Evolutionary conservation across 2,888 invertebrate species (phyloP).

Genomic region (Acrobasis consociella): DNA sequence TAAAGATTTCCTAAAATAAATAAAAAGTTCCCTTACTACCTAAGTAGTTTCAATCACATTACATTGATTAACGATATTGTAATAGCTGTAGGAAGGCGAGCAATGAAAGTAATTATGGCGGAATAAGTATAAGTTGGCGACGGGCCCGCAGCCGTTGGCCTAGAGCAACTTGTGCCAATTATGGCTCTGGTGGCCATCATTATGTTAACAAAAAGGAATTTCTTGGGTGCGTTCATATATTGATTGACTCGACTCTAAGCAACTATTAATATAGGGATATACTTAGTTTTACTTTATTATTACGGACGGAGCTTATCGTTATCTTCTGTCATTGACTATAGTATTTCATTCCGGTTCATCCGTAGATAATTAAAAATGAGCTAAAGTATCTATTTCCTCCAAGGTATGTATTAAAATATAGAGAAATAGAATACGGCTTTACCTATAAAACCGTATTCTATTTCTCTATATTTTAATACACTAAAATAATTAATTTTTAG

Average conservation of each 20-base stretch:
- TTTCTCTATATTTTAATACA: too few relatives aligned
- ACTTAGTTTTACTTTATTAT: neutral
- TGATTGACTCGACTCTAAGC: neutral
- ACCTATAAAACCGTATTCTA: too few relatives aligned
- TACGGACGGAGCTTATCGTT: too few relatives aligned
- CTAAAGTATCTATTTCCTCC: too few relatives aligned
- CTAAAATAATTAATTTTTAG: too few relatives aligned
- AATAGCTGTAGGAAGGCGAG: slow-evolving; percentile 56
- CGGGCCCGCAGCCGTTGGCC: slow-evolving; percentile 63
- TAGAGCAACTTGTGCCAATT: slow-evolving; percentile 70
- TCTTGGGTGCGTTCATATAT: neutral
- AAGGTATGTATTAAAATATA: too few relatives aligned
- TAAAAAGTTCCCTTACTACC: neutral
- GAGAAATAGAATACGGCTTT: too few relatives aligned
- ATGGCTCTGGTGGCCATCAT: slow-evolving; percentile 58
- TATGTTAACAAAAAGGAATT: slow-evolving; percentile 7
- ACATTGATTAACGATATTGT: slow-evolving; percentile 41
- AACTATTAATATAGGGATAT: neutral
- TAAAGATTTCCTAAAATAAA: neutral
- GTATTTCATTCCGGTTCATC: too few relatives aligned
- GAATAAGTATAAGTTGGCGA: slow-evolving; percentile 73
- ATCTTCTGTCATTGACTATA: too few relatives aligned
- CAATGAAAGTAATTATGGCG: slow-evolving; percentile 72
- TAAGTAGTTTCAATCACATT: slow-evolving; percentile 12
- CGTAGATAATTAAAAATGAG: too few relatives aligned